Conservation (phyloP, 2,113 vertebrate species). For the Pantherophis guttatus region DNA sequence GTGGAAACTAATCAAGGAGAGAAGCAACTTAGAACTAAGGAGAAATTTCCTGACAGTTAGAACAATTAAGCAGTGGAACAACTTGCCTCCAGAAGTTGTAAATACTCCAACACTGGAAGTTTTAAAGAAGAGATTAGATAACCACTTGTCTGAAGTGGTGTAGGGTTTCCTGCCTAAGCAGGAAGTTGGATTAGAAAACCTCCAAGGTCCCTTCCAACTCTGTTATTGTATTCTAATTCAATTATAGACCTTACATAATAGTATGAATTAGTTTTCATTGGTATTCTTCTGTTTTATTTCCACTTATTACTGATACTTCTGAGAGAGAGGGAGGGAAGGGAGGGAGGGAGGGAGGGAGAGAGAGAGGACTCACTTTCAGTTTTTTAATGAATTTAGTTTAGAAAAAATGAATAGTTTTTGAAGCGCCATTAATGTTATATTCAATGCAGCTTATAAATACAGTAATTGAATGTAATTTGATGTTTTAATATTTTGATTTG, state of each 20-base stretch:
- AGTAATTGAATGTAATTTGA: neutral
- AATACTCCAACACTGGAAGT: no score
- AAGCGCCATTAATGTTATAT: neutral
- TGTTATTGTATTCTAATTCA: neutral
- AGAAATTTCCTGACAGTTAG: no score
- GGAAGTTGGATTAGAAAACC: no score
- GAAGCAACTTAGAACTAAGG: no score
- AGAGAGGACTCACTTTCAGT: neutral
- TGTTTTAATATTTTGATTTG: neutral
- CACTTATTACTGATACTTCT: neutral
- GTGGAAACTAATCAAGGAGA: no score
- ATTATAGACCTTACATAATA: neutral
- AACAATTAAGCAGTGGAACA: no score
- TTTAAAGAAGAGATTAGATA: no score
- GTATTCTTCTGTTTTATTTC: constrained; percentile 8
- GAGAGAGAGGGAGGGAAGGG: neutral
- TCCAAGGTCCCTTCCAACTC: no score
- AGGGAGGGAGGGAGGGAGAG: neutral
- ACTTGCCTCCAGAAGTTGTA: no score
- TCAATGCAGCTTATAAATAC: neutral
- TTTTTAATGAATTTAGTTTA: neutral
- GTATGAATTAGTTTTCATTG: neutral
- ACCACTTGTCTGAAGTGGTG: no score
- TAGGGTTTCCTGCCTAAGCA: no score
- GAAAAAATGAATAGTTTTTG: neutral